Evolutionary conservation across 2,797 vertebrate species (phyloP).

Genomic region (Ctenosaura bakeri): DNA sequence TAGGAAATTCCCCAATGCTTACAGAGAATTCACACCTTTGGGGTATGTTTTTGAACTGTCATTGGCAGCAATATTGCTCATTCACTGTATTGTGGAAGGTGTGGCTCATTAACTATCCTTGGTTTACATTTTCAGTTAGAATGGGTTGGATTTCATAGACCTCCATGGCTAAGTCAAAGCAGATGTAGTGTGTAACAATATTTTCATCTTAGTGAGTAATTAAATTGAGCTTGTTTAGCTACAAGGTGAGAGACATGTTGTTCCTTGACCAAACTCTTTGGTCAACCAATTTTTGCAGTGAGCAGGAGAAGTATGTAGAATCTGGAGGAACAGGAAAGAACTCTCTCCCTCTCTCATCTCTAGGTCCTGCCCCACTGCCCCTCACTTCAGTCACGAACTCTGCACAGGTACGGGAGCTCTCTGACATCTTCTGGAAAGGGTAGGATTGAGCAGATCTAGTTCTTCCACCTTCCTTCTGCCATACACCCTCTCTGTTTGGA

Average conservation of each 20-base stretch:
- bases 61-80: not conserved
- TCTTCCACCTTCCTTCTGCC: not conserved
- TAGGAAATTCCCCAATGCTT: not conserved
- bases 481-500: not conserved
- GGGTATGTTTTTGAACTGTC: not conserved
- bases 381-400: conserved; percentile 34
- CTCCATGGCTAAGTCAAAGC: not conserved
- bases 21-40: not conserved
- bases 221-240: not conserved
- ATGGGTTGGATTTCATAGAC: not conserved
- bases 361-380: conserved; percentile 32
- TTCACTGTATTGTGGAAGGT: not conserved
- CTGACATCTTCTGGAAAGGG: conserved; percentile 11
- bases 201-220: not conserved
- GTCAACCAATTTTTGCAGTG: not conserved
- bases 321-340: not conserved
- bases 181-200: not conserved
- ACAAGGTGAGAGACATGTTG: not conserved
- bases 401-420: conserved; percentile 29
- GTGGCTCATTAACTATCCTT: not conserved
- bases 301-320: not conserved
- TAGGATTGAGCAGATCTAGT: not conserved
- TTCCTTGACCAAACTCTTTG: not conserved
- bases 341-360: not conserved
- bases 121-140: not conserved